Evolutionary conservation across 2,113 vertebrate species (phyloP), one percentile per base, ranked within the genome.

Genomic region (Gymnorhina tibicen): DNA sequence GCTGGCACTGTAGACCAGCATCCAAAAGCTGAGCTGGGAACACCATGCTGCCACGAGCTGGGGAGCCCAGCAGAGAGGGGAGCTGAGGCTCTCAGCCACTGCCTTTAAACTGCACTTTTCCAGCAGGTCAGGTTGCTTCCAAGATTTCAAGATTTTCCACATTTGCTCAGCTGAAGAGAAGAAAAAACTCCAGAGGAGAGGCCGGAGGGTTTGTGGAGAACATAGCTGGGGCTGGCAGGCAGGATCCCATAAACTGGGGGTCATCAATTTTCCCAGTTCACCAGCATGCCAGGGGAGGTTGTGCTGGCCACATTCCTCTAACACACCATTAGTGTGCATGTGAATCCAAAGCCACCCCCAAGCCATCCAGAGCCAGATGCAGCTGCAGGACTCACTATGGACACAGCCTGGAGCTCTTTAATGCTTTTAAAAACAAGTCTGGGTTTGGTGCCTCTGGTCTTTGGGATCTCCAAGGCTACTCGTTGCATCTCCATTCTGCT

Each of bases 291-390:
- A 52, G 50, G 3, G 46, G 59, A 56, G 22, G 32, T n/a, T 59
- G 44, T 6, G 23, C 63, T 56, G 81, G 63, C 73, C 28, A n/a
- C 21, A n/a, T 52, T 41, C 46, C 50, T 37, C 26, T 18, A 44
- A 83, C 44, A 30, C 66, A 41, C 18, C 0, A 0, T 24, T 27
- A 15, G 27, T 0, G 0, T 23, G 9, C 2, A 1, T 11, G 22
- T 11, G 35, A 85, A 85, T 41, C 42, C 85, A 79, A 30, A 95
- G 56, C 28, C 52, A 42, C 18, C 27, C 8, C 4, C 4, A 12
- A 46, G 52, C 46, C 16, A 20, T 27, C 66, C 6, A 15, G 44
- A 58, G 32, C 35, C 74, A 1, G 17, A 6, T 33, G 41, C 46
- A 60, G 68, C 60, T 44, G 47, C 73, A 46, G n/a, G 44, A 67